Percentiles rank a stretch among this genome's conserved stretches.
These are phyloP conservation scores for Tetropium fuscum DNA, from an alignment of 2,888 invertebrate species.

Conservation along the genomic window DNA sequence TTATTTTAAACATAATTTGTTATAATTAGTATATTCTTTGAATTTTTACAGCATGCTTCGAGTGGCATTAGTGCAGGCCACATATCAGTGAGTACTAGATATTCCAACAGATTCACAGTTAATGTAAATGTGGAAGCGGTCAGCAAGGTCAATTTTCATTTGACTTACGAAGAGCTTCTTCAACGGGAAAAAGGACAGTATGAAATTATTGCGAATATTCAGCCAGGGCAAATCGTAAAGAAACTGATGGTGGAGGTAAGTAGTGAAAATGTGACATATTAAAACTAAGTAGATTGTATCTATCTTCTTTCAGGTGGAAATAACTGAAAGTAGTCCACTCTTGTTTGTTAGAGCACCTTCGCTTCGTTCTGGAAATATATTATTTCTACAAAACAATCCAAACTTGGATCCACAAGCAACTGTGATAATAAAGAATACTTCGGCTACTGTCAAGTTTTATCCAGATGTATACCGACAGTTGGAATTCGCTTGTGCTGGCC, in stretches of 20 bases:
- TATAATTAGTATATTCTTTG: no score
- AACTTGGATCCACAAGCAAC: slow-evolving; percentile 57
- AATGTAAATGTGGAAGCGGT: slow-evolving; percentile 74
- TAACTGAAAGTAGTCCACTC: slow-evolving; percentile 72
- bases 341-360: slow-evolving; percentile 72
- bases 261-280: not conserved
- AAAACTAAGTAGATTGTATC: not conserved
- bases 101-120: slow-evolving; percentile 76
- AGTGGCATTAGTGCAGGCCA: slow-evolving; percentile 72
- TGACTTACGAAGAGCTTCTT: slow-evolving; percentile 79
- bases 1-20: no score
- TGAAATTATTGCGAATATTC: slow-evolving; percentile 75
- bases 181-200: slow-evolving; percentile 73
- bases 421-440: slow-evolving; percentile 41
- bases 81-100: slow-evolving; percentile 72
- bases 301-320: slow-evolving; percentile 64
- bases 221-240: slow-evolving; percentile 73
- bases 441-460: slow-evolving; percentile 66
- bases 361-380: slow-evolving; percentile 72
- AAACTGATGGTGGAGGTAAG: slow-evolving; percentile 71
- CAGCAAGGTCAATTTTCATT: slow-evolving; percentile 72
- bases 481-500: slow-evolving; percentile 62
- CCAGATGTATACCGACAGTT: slow-evolving; percentile 72
- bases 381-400: slow-evolving; percentile 69
- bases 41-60: no score